Evolutionary conservation across 2,113 vertebrate genomes (phyloP).

Genomic region (Nannospalax galili): DNA sequence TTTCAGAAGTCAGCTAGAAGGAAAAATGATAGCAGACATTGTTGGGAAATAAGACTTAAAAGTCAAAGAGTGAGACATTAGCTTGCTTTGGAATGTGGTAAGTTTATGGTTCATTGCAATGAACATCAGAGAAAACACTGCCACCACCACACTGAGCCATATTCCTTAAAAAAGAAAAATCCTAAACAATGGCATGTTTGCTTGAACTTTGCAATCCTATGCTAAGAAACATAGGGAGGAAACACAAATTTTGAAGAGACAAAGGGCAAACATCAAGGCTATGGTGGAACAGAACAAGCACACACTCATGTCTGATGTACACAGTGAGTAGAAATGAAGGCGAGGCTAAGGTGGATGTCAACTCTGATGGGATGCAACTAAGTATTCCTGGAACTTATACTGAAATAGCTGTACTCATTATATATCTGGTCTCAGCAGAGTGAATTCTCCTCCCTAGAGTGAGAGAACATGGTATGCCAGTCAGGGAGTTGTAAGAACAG

Average conservation of each 20-base stretch:
- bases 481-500: background rate
- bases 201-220: slow-evolving; percentile 60
- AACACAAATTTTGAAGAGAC: slow-evolving; percentile 64
- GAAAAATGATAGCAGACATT: slow-evolving; percentile 59
- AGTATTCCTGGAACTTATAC: background rate
- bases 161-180: background rate
- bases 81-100: slow-evolving; percentile 77
- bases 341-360: background rate
- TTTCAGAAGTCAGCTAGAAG: slow-evolving; percentile 39
- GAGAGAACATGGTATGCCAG: background rate
- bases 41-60: slow-evolving; percentile 66
- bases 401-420: background rate
- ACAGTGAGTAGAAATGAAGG: background rate
- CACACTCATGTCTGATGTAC: background rate
- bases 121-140: slow-evolving; percentile 55
- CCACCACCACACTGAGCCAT: background rate
- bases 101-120: slow-evolving; percentile 73
- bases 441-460: background rate
- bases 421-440: background rate
- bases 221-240: slow-evolving; percentile 68
- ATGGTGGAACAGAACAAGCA: background rate
- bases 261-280: slow-evolving; percentile 31
- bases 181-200: slow-evolving; percentile 30
- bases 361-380: background rate
- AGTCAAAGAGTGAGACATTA: slow-evolving; percentile 43